These are phyloP conservation scores for Trichogramma dendrolimi DNA, from an alignment of 2,888 invertebrate species.

Conservation along the genomic window DNA sequence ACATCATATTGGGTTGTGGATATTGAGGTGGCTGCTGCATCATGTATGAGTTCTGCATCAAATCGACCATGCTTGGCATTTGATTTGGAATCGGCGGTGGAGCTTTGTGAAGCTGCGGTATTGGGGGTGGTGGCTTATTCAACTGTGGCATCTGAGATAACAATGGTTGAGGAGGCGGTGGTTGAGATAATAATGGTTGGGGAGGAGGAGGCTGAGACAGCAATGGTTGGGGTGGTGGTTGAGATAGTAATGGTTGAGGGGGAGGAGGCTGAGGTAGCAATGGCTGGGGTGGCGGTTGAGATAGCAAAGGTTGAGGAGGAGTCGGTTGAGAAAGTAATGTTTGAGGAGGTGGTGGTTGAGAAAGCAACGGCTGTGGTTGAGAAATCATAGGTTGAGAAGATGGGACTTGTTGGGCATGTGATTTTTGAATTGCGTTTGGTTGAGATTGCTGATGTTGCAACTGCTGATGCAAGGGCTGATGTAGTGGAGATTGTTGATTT, in stretches of 20 bases:
- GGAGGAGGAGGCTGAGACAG: neutral
- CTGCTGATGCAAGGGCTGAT: slow-evolving; percentile 19
- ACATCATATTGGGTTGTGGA: slow-evolving; percentile 32
- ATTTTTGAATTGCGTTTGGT: neutral
- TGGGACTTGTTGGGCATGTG: neutral
- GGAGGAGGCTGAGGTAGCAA: no score
- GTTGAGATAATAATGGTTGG: neutral
- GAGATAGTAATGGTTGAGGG: neutral
- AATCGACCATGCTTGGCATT: neutral
- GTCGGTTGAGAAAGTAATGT: no score
- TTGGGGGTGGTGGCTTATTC: slow-evolving; percentile 3
- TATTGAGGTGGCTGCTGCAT: slow-evolving; percentile 40
- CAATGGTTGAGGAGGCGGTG: neutral
- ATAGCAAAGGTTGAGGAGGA: no score
- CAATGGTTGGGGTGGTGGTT: neutral
- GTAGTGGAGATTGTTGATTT: slow-evolving; percentile 1
- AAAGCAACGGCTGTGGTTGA: no score
- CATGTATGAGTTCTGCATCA: slow-evolving; percentile 26
- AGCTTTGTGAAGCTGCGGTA: slow-evolving; percentile 8
- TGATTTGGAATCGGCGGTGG: slow-evolving; percentile 1
- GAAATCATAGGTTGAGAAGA: no score
- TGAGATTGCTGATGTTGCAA: slow-evolving; percentile 25
- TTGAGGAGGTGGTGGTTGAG: no score
- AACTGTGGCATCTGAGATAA: neutral
- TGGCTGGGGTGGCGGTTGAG: no score